phyloP scores from a whole-genome alignment of 2,113 vertebrate species.

The Hemiprocne comata region DNA sequence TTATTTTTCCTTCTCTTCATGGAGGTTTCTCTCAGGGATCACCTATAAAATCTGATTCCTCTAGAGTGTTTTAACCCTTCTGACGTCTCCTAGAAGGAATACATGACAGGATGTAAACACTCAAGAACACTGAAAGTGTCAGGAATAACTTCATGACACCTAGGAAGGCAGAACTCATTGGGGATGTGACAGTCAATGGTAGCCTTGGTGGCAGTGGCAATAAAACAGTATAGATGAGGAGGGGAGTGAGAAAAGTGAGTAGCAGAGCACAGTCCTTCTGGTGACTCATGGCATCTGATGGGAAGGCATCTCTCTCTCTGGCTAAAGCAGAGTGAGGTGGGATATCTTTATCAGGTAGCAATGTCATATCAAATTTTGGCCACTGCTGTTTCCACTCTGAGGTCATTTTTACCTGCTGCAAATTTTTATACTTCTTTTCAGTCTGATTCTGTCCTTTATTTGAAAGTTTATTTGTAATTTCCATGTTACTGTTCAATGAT shows the following conservation, averaged over 20 bases:
- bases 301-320: background rate
- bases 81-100: background rate
- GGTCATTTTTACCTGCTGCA: background rate
- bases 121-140: background rate
- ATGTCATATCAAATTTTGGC: background rate
- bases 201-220: background rate
- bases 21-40: background rate
- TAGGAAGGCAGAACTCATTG: background rate
- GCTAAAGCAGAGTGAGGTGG: background rate
- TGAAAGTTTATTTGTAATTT: background rate
- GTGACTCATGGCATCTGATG: fast-evolving
- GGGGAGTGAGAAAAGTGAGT: background rate
- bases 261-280: background rate
- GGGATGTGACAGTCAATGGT: background rate
- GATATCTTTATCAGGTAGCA: background rate
- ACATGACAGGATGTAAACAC: fast-evolving
- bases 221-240: background rate
- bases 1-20: background rate
- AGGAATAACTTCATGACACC: background rate
- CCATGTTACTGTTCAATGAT: background rate
- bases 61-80: background rate
- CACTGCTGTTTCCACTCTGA: background rate
- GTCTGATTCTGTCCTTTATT: too few species aligned
- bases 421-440: background rate
- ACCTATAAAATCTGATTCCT: background rate